Conservation (phyloP, 2,113 vertebrate species). For the Cephalopterus ornatus region DNA sequence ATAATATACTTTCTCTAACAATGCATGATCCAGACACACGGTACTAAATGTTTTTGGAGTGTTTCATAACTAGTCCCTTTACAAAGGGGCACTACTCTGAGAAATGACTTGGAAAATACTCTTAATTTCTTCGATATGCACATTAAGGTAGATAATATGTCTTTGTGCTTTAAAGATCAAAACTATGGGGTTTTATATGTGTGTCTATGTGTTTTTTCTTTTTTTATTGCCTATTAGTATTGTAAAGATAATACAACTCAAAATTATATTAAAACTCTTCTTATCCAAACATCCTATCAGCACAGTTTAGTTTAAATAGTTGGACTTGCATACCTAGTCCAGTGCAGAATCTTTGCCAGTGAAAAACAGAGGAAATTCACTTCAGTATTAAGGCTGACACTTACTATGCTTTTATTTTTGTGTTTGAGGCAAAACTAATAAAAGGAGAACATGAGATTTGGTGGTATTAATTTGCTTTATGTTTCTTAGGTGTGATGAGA, state of each 20-base stretch:
- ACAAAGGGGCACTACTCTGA: not conserved
- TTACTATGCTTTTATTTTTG: not conserved
- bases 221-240: not conserved
- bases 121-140: not conserved
- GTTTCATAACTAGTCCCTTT: not conserved
- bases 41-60: not conserved
- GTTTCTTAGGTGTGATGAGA: not conserved
- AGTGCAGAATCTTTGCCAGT: not conserved
- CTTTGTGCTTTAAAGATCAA: not conserved
- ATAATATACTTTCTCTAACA: not conserved
- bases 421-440: not conserved
- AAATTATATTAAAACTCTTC: not conserved
- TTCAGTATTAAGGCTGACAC: not conserved
- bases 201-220: not conserved
- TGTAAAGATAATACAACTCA: not conserved
- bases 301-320: not conserved
- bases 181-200: not conserved
- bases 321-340: not conserved
- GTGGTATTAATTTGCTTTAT: not conserved
- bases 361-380: not conserved
- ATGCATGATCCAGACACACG: accelerated
- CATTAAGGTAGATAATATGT: not conserved
- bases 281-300: not conserved
- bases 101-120: not conserved
- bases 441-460: not conserved